Base-by-base conservation (phyloP, 2,113 vertebrate genomes). In the Pristiophorus japonicus region DNA sequence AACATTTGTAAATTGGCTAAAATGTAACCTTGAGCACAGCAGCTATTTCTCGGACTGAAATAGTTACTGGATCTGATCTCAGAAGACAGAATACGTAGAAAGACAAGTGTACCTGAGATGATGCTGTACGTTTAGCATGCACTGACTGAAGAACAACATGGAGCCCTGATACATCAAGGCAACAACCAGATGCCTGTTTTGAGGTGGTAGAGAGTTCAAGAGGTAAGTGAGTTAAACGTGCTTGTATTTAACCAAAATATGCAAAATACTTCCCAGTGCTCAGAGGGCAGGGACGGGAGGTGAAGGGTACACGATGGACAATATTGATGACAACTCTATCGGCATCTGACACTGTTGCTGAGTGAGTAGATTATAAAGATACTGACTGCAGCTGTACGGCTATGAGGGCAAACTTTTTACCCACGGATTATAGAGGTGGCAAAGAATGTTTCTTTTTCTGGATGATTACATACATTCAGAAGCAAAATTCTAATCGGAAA, bases 61-160 rank as follows among this genome's bases (percentile, higher is more conserved):
- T 84, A 4, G 42, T 84, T 84, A 45, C 38, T 18, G 16, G 38
- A 38, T 84, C 18, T 84, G 38, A 84, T 84, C 78, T 84, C n/a
- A 45, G 78, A 84, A 42, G 38, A 84, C 78, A 42, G 14, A 38
- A 84, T 95, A 96, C 91, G 96, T 96, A 97, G 96, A 97, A 96
- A 95, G 70, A 78, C 73, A 96, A 96, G 97, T 97, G 96, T 96
- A 97, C 97, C 97, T 98, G 97, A 98, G 97, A 97, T 98, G 96
- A 97, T 96, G 97, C 96, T 96, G 96, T 97, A 97, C 96, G 96
- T 34, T 95, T 95, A 47, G 73, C 95, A 96, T 85, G 27, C 96
- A 85, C 18, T 81, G 16, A 51, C 51, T 51, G 59, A 11, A 59
- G 10, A 6, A 59, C 59, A 45, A 84, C 78, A 45, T 34, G 78